phyloP scores from a whole-genome alignment of 35 echinoderm and acorn worm species.

The Ophioderma brevispina region DNA sequence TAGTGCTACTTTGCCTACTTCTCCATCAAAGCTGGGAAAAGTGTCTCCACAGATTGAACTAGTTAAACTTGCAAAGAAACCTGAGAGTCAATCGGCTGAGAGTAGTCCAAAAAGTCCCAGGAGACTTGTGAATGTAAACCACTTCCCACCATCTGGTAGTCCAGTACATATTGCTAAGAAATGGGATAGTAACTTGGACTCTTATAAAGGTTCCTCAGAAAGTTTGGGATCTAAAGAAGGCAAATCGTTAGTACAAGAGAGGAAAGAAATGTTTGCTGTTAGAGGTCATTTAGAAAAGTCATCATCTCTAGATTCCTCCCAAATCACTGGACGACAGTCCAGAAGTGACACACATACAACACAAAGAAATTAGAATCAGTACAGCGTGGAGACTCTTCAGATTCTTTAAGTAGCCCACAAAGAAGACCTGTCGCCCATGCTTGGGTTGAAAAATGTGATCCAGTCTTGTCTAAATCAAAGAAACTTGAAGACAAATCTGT shows the following conservation, averaged over 20 bases:
- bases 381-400: conserved; percentile 44
- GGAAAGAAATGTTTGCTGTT: conserved; percentile 6
- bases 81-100: conserved; percentile 13
- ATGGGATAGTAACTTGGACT: background rate
- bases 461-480: conserved; percentile 4
- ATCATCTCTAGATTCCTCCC: background rate
- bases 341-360: too few species aligned
- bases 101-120: conserved; percentile 4
- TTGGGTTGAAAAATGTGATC: conserved; percentile 7
- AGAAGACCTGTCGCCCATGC: background rate
- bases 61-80: conserved; percentile 4
- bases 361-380: background rate
- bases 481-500: conserved; percentile 50
- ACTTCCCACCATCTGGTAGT: background rate
- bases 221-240: background rate
- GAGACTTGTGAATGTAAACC: background rate
- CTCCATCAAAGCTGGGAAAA: background rate
- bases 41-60: conserved; percentile 17
- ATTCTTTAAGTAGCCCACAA: conserved; percentile 44
- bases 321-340: background rate
- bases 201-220: background rate
- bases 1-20: background rate
- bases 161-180: background rate
- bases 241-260: background rate
- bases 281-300: background rate